Conservation (phyloP, 2,797 vertebrate species). For the Mionectes olivaceus region DNA sequence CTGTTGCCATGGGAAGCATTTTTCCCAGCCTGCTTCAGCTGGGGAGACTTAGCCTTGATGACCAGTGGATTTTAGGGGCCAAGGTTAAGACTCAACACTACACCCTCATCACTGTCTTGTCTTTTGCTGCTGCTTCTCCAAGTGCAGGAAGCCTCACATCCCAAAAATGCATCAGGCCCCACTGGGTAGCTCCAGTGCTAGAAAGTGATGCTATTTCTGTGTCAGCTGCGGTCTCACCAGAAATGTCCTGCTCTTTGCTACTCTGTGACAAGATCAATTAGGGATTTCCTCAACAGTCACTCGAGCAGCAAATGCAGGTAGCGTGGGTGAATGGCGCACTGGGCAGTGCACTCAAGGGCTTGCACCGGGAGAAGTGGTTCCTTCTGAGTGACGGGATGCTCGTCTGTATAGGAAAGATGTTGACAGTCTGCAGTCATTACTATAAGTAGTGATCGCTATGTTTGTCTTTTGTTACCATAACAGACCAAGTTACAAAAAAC, state of each 20-base stretch:
- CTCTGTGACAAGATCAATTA: background rate
- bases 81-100: background rate
- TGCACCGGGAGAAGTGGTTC: background rate
- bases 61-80: background rate
- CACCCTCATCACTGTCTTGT: background rate
- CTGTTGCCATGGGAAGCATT: background rate
- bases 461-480: background rate
- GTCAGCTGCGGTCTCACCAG: background rate
- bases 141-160: background rate
- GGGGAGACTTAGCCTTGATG: background rate
- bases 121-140: background rate
- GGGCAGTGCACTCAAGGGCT: background rate
- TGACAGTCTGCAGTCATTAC: background rate
- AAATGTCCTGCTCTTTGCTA: background rate
- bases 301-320: background rate
- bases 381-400: background rate
- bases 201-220: background rate
- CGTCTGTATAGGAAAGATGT: background rate
- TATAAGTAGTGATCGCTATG: background rate
- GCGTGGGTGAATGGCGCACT: rapidly evolving
- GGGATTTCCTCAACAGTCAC: background rate
- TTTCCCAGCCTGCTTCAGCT: background rate
- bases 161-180: rapidly evolving
- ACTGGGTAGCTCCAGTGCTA: background rate
- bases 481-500: background rate